Percentiles rank a stretch among this genome's conserved stretches.
Conservation (phyloP, 2,888 invertebrate species). For the Metallyticus violacea region DNA sequence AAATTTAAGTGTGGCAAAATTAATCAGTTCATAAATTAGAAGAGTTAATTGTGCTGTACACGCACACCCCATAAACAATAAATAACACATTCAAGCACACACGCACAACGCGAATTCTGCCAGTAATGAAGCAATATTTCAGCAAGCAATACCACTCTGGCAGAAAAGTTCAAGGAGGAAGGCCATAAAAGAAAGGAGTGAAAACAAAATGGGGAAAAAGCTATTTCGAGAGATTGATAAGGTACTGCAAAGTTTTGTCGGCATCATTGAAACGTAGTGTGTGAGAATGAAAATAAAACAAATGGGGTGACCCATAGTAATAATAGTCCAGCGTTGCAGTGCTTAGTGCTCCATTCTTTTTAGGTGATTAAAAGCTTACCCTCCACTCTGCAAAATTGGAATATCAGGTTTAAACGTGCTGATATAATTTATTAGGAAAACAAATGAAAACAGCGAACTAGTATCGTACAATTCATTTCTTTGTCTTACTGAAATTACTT, state of each 20-base stretch:
- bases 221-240: not conserved
- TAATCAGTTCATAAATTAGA: not conserved
- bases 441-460: no score
- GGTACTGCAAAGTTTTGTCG: not conserved
- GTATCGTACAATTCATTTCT: no score
- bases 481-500: no score
- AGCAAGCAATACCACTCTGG: not conserved
- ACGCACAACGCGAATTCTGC: not conserved
- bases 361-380: not conserved
- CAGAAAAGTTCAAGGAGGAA: not conserved
- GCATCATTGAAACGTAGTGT: not conserved
- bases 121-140: not conserved
- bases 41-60: not conserved
- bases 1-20: not conserved
- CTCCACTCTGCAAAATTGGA: not conserved
- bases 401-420: not conserved
- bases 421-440: not conserved
- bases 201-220: not conserved
- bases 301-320: not conserved
- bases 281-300: not conserved
- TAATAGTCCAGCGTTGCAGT: not conserved
- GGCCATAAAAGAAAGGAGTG: not conserved
- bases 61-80: not conserved
- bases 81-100: no score
- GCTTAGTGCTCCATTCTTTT: not conserved